These are phyloP conservation scores for Tinea pellionella DNA, from an alignment of 2,888 invertebrate genomes.

Conservation along the genomic window DNA sequence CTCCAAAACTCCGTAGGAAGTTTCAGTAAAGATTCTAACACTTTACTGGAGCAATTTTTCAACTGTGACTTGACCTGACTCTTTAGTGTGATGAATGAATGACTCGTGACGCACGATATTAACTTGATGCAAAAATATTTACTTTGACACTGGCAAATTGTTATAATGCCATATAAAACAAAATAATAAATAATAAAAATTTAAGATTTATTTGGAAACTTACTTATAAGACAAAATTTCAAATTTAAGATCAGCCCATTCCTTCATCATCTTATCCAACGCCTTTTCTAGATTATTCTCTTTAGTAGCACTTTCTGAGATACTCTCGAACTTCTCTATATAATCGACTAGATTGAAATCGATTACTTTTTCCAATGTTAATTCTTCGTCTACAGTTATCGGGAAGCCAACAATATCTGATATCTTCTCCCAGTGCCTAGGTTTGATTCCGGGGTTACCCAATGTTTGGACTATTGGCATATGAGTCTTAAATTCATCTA, in stretches of 20 bases:
- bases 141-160: too few species aligned
- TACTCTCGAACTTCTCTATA: constrained; percentile 87
- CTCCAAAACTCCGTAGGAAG: too few species aligned
- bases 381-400: constrained; percentile 83
- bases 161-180: too few species aligned
- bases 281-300: constrained; percentile 93
- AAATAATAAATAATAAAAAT: constrained; percentile 14
- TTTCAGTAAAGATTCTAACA: too few species aligned
- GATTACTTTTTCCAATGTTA: constrained; percentile 85
- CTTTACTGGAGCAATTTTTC: too few species aligned
- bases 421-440: constrained; percentile 93
- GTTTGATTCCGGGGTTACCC: constrained; percentile 94
- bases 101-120: too few species aligned
- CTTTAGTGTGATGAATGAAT: too few species aligned
- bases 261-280: constrained; percentile 87
- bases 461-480: constrained; percentile 93
- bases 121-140: too few species aligned
- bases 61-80: too few species aligned
- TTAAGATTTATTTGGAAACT: constrained; percentile 23
- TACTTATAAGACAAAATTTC: constrained; percentile 78
- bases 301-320: constrained; percentile 95
- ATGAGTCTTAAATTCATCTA: constrained; percentile 89
- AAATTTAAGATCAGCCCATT: constrained; percentile 89
- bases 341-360: constrained; percentile 92
- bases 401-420: constrained; percentile 96